Conservation (phyloP, 1,140 invertebrate species). For the Elymnias hypermnestra region DNA sequence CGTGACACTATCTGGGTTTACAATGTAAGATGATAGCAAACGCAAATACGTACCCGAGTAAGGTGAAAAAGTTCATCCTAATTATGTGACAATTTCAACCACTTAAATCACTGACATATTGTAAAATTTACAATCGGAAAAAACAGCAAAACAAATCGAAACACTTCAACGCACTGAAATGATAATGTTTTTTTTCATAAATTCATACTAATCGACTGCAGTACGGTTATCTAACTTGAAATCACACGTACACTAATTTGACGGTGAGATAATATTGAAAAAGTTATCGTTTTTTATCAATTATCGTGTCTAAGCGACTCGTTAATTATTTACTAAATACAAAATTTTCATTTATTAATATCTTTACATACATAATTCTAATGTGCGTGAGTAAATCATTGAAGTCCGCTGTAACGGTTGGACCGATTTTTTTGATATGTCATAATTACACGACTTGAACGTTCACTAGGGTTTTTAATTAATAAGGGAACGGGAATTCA, state of each 20-base stretch:
- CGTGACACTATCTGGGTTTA: too few relatives aligned
- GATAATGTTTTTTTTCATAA: constrained; percentile 2
- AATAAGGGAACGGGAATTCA: too few relatives aligned
- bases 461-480: too few relatives aligned
- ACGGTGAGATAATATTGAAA: not conserved
- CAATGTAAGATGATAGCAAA: not conserved
- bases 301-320: not conserved
- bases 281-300: constrained; percentile 4
- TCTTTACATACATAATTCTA: too few relatives aligned
- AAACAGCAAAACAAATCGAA: not conserved
- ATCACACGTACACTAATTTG: constrained; percentile 1
- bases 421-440: too few relatives aligned
- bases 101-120: constrained; percentile 1
- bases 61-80: constrained; percentile 10
- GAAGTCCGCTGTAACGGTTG: too few relatives aligned
- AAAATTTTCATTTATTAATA: too few relatives aligned
- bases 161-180: too few relatives aligned
- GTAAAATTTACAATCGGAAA: not conserved
- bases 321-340: too few relatives aligned
- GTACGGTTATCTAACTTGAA: not conserved
- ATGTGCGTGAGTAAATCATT: too few relatives aligned
- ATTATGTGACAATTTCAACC: not conserved
- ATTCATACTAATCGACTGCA: constrained; percentile 1
- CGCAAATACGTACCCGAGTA: constrained; percentile 5
- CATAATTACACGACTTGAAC: too few relatives aligned